Conservation (phyloP, 2,113 vertebrate species). For the mouse (Mus musculus) region GRCm39 chr17:84559001-84559500, state of each 20-base stretch:
- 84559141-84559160: slow-evolving; percentile 84
- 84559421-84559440: slow-evolving; percentile 41
- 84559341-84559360: slow-evolving; percentile 80
- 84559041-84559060: slow-evolving; percentile 78
- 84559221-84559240: slow-evolving; percentile 85
- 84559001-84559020: slow-evolving; percentile 78
- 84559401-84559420: slow-evolving; percentile 47
- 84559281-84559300: slow-evolving; percentile 85
- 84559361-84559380: slow-evolving; percentile 63
- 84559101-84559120: slow-evolving; percentile 82
- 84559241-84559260: slow-evolving; percentile 86
- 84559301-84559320: slow-evolving; percentile 84
- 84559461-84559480: slow-evolving; percentile 59
- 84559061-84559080: slow-evolving; percentile 85
- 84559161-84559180: slow-evolving; percentile 82
- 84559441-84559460: slow-evolving; percentile 55
- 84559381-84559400: slow-evolving; percentile 57
- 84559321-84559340: slow-evolving; percentile 84
- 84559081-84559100: slow-evolving; percentile 86
- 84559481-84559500: slow-evolving; percentile 55
- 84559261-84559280: slow-evolving; percentile 86
- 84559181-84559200: slow-evolving; percentile 87
- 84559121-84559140: slow-evolving; percentile 76
- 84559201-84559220: slow-evolving; percentile 87
- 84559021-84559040: slow-evolving; percentile 84